Evolutionary conservation across 1,140 invertebrate genomes (phyloP), one percentile per base, ranked within the genome.

Genomic region (Caenorhabditis brenneri): DNA sequence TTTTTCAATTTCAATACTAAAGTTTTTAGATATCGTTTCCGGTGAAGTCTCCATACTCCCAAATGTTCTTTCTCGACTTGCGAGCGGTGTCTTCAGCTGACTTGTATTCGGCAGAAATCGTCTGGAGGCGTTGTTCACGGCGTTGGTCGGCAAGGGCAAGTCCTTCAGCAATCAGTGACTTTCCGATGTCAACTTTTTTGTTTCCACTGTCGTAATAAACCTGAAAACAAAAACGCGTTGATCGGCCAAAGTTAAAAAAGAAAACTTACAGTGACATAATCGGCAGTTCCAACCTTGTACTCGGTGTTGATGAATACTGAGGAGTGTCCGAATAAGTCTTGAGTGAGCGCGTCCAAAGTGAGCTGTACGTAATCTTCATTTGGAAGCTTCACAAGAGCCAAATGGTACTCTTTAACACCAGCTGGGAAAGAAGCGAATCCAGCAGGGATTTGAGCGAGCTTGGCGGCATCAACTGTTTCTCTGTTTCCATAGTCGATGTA

Each of bases 401-500:
- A 91, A 6, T 92, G 91, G 90, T 96, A 97, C 91, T 98, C 95
- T 22, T 93, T 93, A 0, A 96, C 97, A 89, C 94, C 96, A 1
- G 95, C 93, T 82, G 94, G 94, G 39, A 96, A 94, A 22, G 92
- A 91, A 4, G 93, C 91, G 87, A 95, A 96, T 46, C 89, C 88
- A 3, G 89, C 84, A 0, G 97, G 96, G 60, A 99, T 92, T 22
- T 93, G 91, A 33, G 95, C 95, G 51, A 93, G 84, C 78, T 91
- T 89, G 36, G 87, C 88, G 5, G 87, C 27, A 6, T 90, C 51
- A 29, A 91, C 88, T 10, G 87, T 84, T 86, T 93, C 93, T 84
- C 91, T 92, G 90, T 99, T 99, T 86, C 97, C 97, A 91, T 97
- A 99, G 92, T 99, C 97, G 87, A 99, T 94, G 91, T 97, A 99